Percentiles rank a stretch among this genome's conserved stretches.
phyloP scores from a whole-genome alignment of 2,888 invertebrate genomes.

The Netelia melanura region DNA sequence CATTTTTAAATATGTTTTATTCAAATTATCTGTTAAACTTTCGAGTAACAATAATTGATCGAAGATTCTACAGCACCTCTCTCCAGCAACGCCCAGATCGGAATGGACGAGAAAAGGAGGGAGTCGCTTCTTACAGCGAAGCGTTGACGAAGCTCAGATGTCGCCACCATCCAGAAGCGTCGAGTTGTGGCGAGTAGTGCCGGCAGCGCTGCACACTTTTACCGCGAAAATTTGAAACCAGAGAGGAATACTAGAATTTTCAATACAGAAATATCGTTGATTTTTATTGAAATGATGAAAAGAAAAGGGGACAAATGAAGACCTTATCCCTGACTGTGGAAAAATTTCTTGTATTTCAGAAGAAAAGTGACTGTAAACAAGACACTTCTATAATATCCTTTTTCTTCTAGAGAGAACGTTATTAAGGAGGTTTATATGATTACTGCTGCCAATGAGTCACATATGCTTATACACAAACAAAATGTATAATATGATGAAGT shows the following conservation, averaged over 20 bases:
- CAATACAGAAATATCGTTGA: too few relatives aligned
- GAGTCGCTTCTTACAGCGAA: slow-evolving; percentile 71
- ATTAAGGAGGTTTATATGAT: too few relatives aligned
- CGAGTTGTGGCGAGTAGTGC: not conserved
- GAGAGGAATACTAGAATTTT: too few relatives aligned
- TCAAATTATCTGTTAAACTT: too few relatives aligned
- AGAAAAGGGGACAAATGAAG: not conserved
- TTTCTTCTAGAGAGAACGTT: too few relatives aligned
- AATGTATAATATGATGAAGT: too few relatives aligned
- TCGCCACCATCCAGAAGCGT: slow-evolving; percentile 39
- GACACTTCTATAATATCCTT: too few relatives aligned
- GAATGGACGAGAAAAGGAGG: slow-evolving; percentile 72
- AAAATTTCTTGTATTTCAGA: too few relatives aligned
- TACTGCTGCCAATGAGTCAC: too few relatives aligned
- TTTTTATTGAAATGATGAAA: not conserved
- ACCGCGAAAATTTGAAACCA: not conserved
- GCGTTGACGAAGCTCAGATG: slow-evolving; percentile 67
- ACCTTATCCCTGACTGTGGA: too few relatives aligned
- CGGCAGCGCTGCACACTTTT: not conserved
- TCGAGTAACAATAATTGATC: not conserved
- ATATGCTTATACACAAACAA: too few relatives aligned
- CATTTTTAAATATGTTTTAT: not conserved
- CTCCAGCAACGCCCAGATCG: slow-evolving; percentile 56
- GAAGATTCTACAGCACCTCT: not conserved
- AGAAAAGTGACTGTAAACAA: too few relatives aligned